Conservation (phyloP, 2,888 invertebrate species). For the Vannuccia rotundouncinata region DNA sequence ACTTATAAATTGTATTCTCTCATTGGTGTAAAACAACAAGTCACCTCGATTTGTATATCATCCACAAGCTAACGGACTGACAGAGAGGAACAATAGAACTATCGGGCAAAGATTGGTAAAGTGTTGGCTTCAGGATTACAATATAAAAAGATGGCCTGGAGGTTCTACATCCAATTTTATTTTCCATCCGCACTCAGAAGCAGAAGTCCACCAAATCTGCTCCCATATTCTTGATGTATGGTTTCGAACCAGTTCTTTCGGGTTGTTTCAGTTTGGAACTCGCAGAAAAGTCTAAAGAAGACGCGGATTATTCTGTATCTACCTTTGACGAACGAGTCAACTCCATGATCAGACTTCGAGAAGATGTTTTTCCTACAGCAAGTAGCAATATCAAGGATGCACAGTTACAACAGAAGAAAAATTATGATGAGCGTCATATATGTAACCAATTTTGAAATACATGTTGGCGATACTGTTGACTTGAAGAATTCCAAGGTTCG, state of each 20-base stretch:
- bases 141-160: not conserved
- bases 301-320: not conserved
- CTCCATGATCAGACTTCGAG: conserved; percentile 1
- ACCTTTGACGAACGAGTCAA: not conserved
- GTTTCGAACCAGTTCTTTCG: not conserved
- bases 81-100: not conserved
- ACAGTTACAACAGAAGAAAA: conserved; percentile 13
- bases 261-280: not conserved
- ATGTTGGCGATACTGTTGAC: not conserved
- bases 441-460: conserved; percentile 13
- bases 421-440: conserved; percentile 18
- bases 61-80: conserved; percentile 10
- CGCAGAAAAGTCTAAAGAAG: not conserved
- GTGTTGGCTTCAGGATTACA: not conserved
- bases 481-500: not conserved
- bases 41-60: not conserved
- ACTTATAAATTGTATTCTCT: not conserved
- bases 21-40: not conserved
- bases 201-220: conserved; percentile 9
- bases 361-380: not conserved
- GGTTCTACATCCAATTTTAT: not conserved
- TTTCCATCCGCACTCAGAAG: not conserved
- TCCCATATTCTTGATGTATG: conserved; percentile 2
- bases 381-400: not conserved
- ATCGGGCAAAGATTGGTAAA: not conserved